A percentile compares a stretch with the other conserved stretches of the same genome.
phyloP scores from a whole-genome alignment of 2,888 invertebrate genomes.

The Eristalinus sepulchralis region DNA sequence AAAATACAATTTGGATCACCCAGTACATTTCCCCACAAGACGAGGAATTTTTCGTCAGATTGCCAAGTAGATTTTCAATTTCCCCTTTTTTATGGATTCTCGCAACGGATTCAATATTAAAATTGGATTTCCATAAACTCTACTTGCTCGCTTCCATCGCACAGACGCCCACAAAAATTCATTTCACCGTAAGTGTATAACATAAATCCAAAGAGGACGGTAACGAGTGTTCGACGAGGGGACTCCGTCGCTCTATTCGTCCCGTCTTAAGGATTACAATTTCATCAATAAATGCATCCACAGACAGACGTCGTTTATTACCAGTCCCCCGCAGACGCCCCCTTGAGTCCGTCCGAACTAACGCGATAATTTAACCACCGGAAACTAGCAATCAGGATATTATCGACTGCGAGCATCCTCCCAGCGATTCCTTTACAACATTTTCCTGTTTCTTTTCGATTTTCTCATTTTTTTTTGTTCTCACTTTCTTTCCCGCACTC shows the following conservation, averaged over 20 bases:
- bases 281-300: conserved; percentile 62
- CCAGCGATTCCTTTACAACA: conserved; percentile 44
- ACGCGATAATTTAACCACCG: conserved; percentile 62
- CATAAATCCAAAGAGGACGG: conserved; percentile 11
- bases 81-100: not conserved
- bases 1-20: not conserved
- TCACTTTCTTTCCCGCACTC: not conserved
- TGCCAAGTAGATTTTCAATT: not conserved
- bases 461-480: conserved; percentile 8
- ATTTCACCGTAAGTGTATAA: conserved; percentile 20
- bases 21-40: not conserved
- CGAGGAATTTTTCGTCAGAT: not conserved
- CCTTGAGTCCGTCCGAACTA: conserved; percentile 19
- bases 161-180: not conserved
- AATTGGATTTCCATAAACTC: conserved; percentile 4
- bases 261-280: conserved; percentile 41
- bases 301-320: conserved; percentile 57
- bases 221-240: not conserved
- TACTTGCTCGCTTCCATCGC: not conserved
- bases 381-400: conserved; percentile 67
- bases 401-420: conserved; percentile 43
- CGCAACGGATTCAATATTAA: not conserved
- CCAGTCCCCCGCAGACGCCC: not conserved
- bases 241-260: not conserved
- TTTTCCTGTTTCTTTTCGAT: conserved; percentile 40